These are phyloP conservation scores for Cheilosia vulpina DNA, from an alignment of 2,888 invertebrate genomes.

Conservation along the genomic window DNA sequence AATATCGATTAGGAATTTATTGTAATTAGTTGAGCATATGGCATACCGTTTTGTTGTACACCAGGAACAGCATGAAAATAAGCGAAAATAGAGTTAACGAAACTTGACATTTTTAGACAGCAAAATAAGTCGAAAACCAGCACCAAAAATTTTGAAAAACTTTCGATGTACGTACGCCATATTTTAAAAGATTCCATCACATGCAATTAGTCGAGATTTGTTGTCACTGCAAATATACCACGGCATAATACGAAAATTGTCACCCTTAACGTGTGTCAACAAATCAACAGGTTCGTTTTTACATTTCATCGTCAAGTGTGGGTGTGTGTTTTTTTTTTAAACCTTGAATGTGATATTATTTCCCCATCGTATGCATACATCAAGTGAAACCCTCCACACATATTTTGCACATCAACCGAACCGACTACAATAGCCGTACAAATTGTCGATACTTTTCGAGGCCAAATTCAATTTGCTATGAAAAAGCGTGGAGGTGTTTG, in stretches of 20 bases:
- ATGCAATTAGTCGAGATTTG: constrained; percentile 58
- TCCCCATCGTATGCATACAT: constrained; percentile 43
- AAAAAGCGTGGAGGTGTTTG: constrained; percentile 56
- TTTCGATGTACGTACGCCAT: too few relatives aligned
- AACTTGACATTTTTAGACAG: too few relatives aligned
- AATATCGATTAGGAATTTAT: too few relatives aligned
- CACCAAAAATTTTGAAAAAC: not conserved
- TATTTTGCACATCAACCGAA: constrained; percentile 74
- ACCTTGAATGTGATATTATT: constrained; percentile 59
- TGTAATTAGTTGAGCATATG: too few relatives aligned
- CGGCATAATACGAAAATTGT: constrained; percentile 45
- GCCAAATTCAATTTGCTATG: constrained; percentile 73
- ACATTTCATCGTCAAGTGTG: constrained; percentile 46
- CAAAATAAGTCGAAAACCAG: too few relatives aligned
- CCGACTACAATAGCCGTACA: constrained; percentile 72
- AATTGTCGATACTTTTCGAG: constrained; percentile 74
- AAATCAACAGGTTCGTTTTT: constrained; percentile 71
- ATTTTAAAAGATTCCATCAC: constrained; percentile 17
- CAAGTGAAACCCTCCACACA: constrained; percentile 48
- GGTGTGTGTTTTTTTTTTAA: constrained; percentile 37
- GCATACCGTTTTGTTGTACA: too few relatives aligned
- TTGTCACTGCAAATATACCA: constrained; percentile 32
- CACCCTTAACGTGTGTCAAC: constrained; percentile 72
- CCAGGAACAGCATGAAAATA: too few relatives aligned
- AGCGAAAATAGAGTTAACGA: too few relatives aligned